A percentile compares a stretch with the other conserved stretches of the same genome.
Evolutionary conservation across 2,797 vertebrate species (phyloP).

Genomic region (Synaphobranchus kaupii): DNA sequence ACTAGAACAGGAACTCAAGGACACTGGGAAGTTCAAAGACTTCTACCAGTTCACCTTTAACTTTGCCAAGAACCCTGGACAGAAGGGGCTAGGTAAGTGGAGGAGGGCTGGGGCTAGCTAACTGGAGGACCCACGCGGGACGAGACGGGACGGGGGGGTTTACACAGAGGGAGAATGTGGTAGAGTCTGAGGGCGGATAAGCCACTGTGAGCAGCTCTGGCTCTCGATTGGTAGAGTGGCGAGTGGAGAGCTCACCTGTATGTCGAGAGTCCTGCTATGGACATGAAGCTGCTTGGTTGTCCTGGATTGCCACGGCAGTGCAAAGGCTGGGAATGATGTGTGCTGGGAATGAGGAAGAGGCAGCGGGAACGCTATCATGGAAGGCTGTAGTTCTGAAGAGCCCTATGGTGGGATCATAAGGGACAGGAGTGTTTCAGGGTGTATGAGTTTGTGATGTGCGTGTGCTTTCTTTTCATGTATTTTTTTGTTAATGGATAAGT

Average conservation of each 20-base stretch:
- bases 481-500: background rate
- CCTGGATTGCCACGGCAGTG: background rate
- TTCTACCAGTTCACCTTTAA: slow-evolving; percentile 99
- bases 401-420: background rate
- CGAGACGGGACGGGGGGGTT: background rate
- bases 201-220: background rate
- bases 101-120: slow-evolving; percentile 80
- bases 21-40: slow-evolving; percentile 91
- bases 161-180: slow-evolving; percentile 73
- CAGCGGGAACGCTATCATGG: background rate
- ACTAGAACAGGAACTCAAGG: slow-evolving; percentile 94
- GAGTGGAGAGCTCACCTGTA: background rate
- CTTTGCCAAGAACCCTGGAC: slow-evolving; percentile 96
- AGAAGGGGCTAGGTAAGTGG: slow-evolving; percentile 93
- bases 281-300: background rate
- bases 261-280: background rate
- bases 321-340: background rate
- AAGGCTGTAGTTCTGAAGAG: background rate
- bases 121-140: slow-evolving; percentile 56
- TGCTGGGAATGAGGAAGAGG: background rate
- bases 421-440: background rate
- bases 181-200: background rate
- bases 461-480: background rate
- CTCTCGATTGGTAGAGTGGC: background rate
- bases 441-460: background rate